Conservation (phyloP, 1,140 invertebrate species). For the Lethocerus indicus region DNA sequence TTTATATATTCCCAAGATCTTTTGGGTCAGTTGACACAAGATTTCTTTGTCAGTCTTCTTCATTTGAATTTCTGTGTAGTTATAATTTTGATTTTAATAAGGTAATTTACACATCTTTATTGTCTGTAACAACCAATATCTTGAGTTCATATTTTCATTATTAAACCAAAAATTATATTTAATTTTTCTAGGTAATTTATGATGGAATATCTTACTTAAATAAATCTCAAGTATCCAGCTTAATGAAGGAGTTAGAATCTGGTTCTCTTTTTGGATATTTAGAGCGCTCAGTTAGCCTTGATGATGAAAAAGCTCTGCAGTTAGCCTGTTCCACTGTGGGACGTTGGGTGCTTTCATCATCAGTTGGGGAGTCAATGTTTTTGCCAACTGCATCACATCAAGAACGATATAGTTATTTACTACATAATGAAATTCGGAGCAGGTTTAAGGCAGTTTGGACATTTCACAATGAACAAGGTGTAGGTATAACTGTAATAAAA, state of each 20-base stretch:
- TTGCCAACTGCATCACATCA: background rate
- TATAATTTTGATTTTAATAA: conserved; percentile 60
- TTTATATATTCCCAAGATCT: conserved; percentile 44
- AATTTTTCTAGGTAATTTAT: conserved; percentile 40
- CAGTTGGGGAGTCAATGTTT: conserved; percentile 2
- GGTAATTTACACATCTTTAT: conserved; percentile 28
- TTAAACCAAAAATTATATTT: conserved; percentile 11
- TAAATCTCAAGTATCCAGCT: background rate
- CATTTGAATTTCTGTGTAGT: conserved; percentile 40
- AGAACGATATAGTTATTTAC: background rate
- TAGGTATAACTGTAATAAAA: background rate
- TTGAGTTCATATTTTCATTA: too few species aligned
- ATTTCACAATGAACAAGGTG: background rate
- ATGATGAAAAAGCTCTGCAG: conserved; percentile 1
- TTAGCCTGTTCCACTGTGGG: background rate
- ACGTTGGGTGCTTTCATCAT: background rate
- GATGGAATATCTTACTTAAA: conserved; percentile 20
- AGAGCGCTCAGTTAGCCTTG: conserved; percentile 14
- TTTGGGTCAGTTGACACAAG: conserved; percentile 35
- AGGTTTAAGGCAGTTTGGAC: background rate
- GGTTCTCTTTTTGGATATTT: background rate
- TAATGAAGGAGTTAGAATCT: background rate
- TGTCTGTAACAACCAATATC: background rate
- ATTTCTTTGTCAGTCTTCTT: conserved; percentile 41
- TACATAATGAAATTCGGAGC: background rate